Conservation (phyloP, 2,888 invertebrate species). For the Fragum fragum region DNA sequence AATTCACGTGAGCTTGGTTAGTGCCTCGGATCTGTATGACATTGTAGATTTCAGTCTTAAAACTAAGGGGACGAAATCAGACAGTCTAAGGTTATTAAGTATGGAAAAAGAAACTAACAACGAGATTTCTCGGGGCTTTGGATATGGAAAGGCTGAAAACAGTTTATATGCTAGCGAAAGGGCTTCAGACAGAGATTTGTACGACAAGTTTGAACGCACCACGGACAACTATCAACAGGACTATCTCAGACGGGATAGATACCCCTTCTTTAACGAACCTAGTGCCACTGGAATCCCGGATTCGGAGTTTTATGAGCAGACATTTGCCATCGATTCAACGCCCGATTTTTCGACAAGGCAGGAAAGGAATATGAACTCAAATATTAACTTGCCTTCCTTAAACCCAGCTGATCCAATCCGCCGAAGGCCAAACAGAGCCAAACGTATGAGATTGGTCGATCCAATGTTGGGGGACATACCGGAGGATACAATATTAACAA, state of each 20-base stretch:
- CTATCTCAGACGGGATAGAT: slow-evolving; percentile 7
- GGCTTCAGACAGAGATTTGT: slow-evolving; percentile 29
- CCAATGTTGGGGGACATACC: slow-evolving; percentile 68
- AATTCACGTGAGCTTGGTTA: slow-evolving; percentile 75
- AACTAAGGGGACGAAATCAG: slow-evolving; percentile 65
- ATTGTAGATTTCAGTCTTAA: slow-evolving; percentile 76
- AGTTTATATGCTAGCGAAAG: background rate
- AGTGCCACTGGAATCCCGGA: slow-evolving; percentile 16
- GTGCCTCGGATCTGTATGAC: slow-evolving; percentile 77
- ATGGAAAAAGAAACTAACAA: slow-evolving; percentile 53
- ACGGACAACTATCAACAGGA: slow-evolving; percentile 17
- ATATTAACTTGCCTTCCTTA: slow-evolving; percentile 31
- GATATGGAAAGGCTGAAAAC: background rate
- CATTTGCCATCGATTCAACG: slow-evolving; percentile 36
- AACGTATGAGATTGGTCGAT: slow-evolving; percentile 69
- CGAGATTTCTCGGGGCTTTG: too few species aligned
- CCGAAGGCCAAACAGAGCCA: slow-evolving; percentile 69
- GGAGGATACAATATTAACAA: slow-evolving; percentile 66
- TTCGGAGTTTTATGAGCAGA: slow-evolving; percentile 44
- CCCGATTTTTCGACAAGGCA: background rate
- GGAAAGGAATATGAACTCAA: slow-evolving; percentile 1
- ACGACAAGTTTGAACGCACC: slow-evolving; percentile 43
- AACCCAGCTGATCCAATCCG: slow-evolving; percentile 50
- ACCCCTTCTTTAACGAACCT: slow-evolving; percentile 7
- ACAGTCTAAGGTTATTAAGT: slow-evolving; percentile 46